Evolutionary conservation across 2,888 invertebrate species (phyloP), one percentile per base, ranked within the genome.

Genomic region (Zygaena filipendulae): DNA sequence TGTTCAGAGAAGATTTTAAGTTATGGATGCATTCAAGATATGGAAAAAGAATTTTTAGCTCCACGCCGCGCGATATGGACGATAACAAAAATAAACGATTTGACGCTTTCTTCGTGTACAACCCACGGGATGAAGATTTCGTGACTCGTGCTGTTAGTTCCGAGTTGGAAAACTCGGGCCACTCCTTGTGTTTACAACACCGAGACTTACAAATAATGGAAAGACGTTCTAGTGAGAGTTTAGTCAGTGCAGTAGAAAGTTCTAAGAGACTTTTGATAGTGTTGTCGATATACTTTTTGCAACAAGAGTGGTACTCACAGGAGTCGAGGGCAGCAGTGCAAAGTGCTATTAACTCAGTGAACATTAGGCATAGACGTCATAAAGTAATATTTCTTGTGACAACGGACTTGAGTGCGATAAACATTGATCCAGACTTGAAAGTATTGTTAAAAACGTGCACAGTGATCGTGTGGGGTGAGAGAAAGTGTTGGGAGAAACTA

Each of bases 71-170:
- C 46, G 79, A 81, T 37, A 71, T 81, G 60, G 82, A 82, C 47
- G 80, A 80, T 47, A 77, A 72, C 49, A 81, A 80, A 64, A 87
- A 88, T 55, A 86, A 90, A 49, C 82, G 90, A 6, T 93, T 90
- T 68, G 94, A 95, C 62, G 92, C 92, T 33, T 95, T 94, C 74
- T 85, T 95, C 58, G 87, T 92, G 38, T 95, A 94, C 79, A 90
- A 90, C 62, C 86, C 87, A 44, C 84, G 88, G 45, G 92, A 93
- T 82, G 90, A 81, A 67, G 88, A 79, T 81, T 87, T 82, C 52
- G 84, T 84, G 80, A 88, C 63, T 61, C 85, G 70, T 66, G 87
- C 79, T 64, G 87, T 80, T 52, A 91, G 74, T 75, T 87, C 61
- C 49, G 90, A 90, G 53, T 64, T 93, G 38, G 92, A 92, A 64